Evolutionary conservation across 2,113 vertebrate genomes (phyloP).

Genomic region (Peromyscus leucopus): DNA sequence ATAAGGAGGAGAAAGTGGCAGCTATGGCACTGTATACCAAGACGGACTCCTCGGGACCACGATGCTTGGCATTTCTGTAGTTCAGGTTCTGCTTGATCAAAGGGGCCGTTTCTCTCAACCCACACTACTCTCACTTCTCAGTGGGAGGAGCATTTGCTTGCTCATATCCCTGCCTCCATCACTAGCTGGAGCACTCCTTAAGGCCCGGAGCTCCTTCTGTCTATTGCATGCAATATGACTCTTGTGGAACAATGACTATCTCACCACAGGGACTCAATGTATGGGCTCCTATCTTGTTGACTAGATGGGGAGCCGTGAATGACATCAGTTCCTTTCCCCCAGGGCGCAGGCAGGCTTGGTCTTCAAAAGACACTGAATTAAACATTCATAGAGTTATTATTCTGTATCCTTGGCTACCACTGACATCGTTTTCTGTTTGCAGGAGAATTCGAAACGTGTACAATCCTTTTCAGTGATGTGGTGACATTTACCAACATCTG

Average conservation of each 20-base stretch:
- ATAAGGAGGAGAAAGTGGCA: background rate
- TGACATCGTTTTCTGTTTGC: conserved; percentile 67
- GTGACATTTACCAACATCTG: conserved; percentile 91
- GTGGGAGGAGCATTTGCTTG: background rate
- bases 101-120: background rate
- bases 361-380: background rate
- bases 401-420: background rate
- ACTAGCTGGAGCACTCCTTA: background rate
- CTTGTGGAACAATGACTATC: background rate
- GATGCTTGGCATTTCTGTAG: background rate
- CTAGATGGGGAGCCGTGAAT: background rate
- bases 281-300: background rate
- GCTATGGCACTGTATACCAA: background rate
- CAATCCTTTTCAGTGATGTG: conserved; percentile 90
- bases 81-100: background rate
- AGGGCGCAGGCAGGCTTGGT: background rate
- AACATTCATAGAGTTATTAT: background rate
- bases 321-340: background rate
- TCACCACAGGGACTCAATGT: background rate
- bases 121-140: background rate
- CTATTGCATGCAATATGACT: background rate
- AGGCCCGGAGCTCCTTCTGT: background rate
- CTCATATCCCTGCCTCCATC: background rate
- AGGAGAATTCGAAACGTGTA: conserved; percentile 91
- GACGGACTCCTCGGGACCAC: background rate